A percentile compares a stretch with the other conserved stretches of the same genome.
These are phyloP conservation scores for Drosophila subquinaria DNA, from an alignment of 2,888 invertebrate genomes.

Conservation along the genomic window DNA sequence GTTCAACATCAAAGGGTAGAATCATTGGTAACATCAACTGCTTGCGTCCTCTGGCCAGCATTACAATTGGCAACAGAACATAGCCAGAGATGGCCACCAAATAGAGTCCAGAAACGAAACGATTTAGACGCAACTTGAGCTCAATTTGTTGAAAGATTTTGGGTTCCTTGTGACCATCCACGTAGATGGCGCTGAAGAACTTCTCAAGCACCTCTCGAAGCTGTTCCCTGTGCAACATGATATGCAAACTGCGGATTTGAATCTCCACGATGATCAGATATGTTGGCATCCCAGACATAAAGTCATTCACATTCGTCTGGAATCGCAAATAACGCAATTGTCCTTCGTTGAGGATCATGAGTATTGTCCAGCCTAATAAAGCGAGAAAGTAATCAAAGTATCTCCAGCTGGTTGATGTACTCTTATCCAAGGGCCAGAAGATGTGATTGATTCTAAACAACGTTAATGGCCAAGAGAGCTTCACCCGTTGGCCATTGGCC, in stretches of 20 bases:
- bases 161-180: slow-evolving; percentile 58
- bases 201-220: slow-evolving; percentile 62
- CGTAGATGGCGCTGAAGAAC: slow-evolving; percentile 70
- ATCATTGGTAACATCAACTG: slow-evolving; percentile 63
- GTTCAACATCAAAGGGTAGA: slow-evolving; percentile 46
- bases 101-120: slow-evolving; percentile 60
- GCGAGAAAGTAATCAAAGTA: slow-evolving; percentile 52
- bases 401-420: slow-evolving; percentile 26
- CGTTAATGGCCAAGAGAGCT: slow-evolving; percentile 66
- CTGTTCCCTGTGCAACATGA: slow-evolving; percentile 43
- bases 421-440: slow-evolving; percentile 76
- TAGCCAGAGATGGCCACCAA: slow-evolving; percentile 49
- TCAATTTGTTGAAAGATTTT: slow-evolving; percentile 48
- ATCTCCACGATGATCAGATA: slow-evolving; percentile 72
- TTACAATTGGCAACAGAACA: slow-evolving; percentile 46
- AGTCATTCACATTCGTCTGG: slow-evolving; percentile 58
- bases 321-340: slow-evolving; percentile 65
- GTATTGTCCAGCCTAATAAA: slow-evolving; percentile 49
- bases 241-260: slow-evolving; percentile 64
- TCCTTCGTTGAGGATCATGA: slow-evolving; percentile 64
- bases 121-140: slow-evolving; percentile 50
- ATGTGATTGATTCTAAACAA: slow-evolving; percentile 67
- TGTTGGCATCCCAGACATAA: slow-evolving; percentile 74
- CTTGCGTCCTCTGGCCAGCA: slow-evolving; percentile 38
- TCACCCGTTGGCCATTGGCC: slow-evolving; percentile 58